These are phyloP conservation scores for Camponotus fellah DNA, from an alignment of 2,888 invertebrate species.

Conservation along the genomic window DNA sequence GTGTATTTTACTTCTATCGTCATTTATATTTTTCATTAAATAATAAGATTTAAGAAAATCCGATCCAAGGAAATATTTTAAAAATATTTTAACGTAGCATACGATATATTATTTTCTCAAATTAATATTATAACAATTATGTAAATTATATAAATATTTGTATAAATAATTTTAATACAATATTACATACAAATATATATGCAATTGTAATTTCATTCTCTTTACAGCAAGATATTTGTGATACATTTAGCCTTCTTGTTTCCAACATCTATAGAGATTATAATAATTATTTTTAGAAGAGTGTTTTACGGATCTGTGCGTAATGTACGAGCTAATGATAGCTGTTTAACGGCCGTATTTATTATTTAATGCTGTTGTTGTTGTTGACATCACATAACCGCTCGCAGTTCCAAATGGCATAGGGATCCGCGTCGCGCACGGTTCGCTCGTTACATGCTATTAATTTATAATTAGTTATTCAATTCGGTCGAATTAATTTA, in stretches of 20 bases:
- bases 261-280: background rate
- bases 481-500: slow-evolving; percentile 58
- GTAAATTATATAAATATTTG: background rate
- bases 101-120: slow-evolving; percentile 2
- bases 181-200: background rate
- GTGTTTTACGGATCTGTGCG: slow-evolving; percentile 26
- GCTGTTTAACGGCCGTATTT: slow-evolving; percentile 51
- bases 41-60: background rate
- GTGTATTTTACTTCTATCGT: slow-evolving; percentile 30
- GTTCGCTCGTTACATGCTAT: slow-evolving; percentile 55
- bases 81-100: background rate
- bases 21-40: slow-evolving; percentile 30
- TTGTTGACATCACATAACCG: slow-evolving; percentile 54
- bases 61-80: slow-evolving; percentile 7
- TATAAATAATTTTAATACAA: no score
- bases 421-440: slow-evolving; percentile 39
- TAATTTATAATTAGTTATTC: slow-evolving; percentile 57
- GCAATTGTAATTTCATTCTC: slow-evolving; percentile 15
- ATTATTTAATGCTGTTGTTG: slow-evolving; percentile 57
- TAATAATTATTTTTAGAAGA: slow-evolving; percentile 15
- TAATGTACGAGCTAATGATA: slow-evolving; percentile 49
- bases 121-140: slow-evolving; percentile 9
- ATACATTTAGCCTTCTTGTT: background rate
- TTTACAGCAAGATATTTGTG: background rate
- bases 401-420: slow-evolving; percentile 48